Conservation (phyloP, 1,140 invertebrate species). For the Drosophila grimshawi region DNA sequence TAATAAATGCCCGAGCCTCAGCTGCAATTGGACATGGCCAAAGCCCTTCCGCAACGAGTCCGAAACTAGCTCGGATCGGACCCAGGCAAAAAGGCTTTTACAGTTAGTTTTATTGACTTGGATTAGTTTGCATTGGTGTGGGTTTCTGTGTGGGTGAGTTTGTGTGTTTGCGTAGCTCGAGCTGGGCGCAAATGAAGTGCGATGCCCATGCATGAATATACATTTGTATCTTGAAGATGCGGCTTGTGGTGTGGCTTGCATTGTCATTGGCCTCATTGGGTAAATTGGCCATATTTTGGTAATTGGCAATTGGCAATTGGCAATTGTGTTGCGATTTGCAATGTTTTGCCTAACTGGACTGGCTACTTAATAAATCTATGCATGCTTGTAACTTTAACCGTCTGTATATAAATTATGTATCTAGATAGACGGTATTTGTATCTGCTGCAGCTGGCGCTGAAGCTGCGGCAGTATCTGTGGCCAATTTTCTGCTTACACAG, state of each 20-base stretch:
- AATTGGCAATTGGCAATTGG: constrained; percentile 58
- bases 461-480: constrained; percentile 10
- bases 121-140: constrained; percentile 53
- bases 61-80: constrained; percentile 2
- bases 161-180: constrained; percentile 9
- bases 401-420: constrained; percentile 26
- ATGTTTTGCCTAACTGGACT: constrained; percentile 43
- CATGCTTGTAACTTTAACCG: constrained; percentile 4
- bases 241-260: neutral
- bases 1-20: constrained; percentile 36
- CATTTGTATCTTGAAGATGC: constrained; percentile 35
- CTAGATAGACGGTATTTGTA: constrained; percentile 7
- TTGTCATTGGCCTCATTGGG: constrained; percentile 7
- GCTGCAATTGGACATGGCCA: constrained; percentile 46
- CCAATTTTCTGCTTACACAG: constrained; percentile 51
- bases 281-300: constrained; percentile 42
- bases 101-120: constrained; percentile 75
- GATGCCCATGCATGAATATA: constrained; percentile 12
- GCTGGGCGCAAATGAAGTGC: constrained; percentile 1
- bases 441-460: constrained; percentile 1
- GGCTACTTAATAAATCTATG: constrained; percentile 67
- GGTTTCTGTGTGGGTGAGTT: neutral
- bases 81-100: constrained; percentile 52
- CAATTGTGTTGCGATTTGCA: constrained; percentile 38
- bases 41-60: constrained; percentile 26